phyloP scores from a whole-genome alignment of 2,113 vertebrate species.

The Planiliza haematocheilus region DNA sequence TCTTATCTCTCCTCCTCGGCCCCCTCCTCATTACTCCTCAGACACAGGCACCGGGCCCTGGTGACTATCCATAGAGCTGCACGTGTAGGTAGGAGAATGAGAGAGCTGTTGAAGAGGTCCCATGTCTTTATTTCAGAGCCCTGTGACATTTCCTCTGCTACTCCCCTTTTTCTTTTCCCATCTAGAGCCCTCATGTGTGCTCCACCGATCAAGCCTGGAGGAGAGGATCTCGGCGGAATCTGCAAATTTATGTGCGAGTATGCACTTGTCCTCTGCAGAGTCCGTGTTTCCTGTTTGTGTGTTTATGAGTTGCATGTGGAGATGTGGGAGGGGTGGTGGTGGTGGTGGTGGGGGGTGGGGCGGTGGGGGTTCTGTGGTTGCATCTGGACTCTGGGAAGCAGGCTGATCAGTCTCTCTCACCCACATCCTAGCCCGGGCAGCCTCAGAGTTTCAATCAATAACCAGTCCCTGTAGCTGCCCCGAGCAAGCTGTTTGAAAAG shows the following conservation, averaged over 20 bases:
- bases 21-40: conserved; percentile 76
- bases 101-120: conserved; percentile 51
- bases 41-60: conserved; percentile 43
- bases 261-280: conserved; percentile 33
- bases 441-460: conserved; percentile 81
- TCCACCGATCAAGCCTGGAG: conserved; percentile 23
- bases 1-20: conserved; percentile 78
- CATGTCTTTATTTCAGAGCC: conserved; percentile 63
- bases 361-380: conserved; percentile 32
- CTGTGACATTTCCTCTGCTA: conserved; percentile 32
- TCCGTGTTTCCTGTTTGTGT: conserved; percentile 49
- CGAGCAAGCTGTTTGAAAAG: conserved; percentile 86
- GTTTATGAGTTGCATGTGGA: conserved; percentile 61
- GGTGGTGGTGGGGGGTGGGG: too few relatives aligned
- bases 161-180: conserved; percentile 5
- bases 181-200: conserved; percentile 32
- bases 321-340: not conserved
- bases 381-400: conserved; percentile 80
- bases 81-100: conserved; percentile 39
- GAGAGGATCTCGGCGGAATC: conserved; percentile 32
- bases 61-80: conserved; percentile 54
- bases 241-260: conserved; percentile 19
- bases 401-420: conserved; percentile 73
- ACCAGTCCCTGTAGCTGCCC: conserved; percentile 78
- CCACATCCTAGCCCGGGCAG: conserved; percentile 63